phyloP scores from a whole-genome alignment of 2,797 vertebrate genomes.

The Manis javanica region DNA sequence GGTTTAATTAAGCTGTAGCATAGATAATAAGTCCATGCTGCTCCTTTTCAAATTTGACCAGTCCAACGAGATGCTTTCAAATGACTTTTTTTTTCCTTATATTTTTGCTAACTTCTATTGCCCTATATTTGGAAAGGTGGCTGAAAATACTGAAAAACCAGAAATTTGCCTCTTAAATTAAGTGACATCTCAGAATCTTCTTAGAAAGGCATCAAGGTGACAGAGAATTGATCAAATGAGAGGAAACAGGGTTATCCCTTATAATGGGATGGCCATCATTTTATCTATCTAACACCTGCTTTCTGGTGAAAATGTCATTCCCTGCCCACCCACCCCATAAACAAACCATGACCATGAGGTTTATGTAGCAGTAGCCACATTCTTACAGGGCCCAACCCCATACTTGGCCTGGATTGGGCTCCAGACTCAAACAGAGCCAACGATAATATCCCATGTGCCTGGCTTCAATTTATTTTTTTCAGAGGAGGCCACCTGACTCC shows the following conservation, averaged over 20 bases:
- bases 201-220: not conserved
- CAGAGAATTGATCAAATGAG: not conserved
- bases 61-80: not conserved
- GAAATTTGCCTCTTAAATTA: not conserved
- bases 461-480: not conserved
- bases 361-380: no score
- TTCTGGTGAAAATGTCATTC: not conserved
- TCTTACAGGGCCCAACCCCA: not conserved
- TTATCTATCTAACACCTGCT: not conserved
- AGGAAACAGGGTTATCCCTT: not conserved
- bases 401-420: not conserved
- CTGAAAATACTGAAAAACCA: constrained; percentile 14
- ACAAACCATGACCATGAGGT: not conserved
- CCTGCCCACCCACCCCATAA: not conserved
- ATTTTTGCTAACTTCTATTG: not conserved
- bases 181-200: not conserved
- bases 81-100: not conserved
- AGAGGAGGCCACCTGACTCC: not conserved
- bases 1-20: not conserved
- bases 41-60: not conserved
- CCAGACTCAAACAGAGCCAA: not conserved
- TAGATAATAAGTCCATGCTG: not conserved
- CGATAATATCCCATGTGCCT: not conserved
- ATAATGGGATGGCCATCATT: not conserved
- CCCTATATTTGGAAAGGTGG: not conserved